A percentile compares a stretch with the other conserved stretches of the same genome.
phyloP scores from a whole-genome alignment of 30 jellyfish, hydroid and myxozoan genomes.

The Turritopsis rubra region DNA sequence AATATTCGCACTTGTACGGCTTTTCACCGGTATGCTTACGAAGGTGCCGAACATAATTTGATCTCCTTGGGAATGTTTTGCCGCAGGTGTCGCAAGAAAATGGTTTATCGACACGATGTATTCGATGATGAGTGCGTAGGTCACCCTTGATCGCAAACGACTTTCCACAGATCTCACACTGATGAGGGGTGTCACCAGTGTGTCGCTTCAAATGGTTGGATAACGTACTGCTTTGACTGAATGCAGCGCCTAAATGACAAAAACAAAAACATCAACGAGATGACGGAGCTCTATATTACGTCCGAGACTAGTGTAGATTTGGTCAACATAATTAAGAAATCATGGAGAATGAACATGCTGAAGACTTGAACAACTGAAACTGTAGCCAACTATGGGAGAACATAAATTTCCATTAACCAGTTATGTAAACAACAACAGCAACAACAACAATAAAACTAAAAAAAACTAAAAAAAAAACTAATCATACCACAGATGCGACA shows the following conservation, averaged over 20 bases:
- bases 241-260: slow-evolving; percentile 21
- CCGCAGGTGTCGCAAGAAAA: slow-evolving; percentile 27
- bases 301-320: no score
- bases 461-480: background rate
- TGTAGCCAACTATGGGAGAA: no score
- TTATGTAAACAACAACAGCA: background rate
- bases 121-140: slow-evolving; percentile 23
- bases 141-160: slow-evolving; percentile 35
- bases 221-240: slow-evolving; percentile 17
- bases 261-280: background rate
- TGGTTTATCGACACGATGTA: slow-evolving; percentile 4
- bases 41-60: slow-evolving; percentile 15
- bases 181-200: slow-evolving; percentile 25
- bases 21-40: slow-evolving; percentile 40
- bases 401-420: no score
- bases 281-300: background rate
- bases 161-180: slow-evolving; percentile 22
- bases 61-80: slow-evolving; percentile 25
- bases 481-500: slow-evolving; percentile 15
- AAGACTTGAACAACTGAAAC: no score
- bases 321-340: no score
- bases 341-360: no score
- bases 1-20: slow-evolving; percentile 27
- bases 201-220: slow-evolving; percentile 13
- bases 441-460: background rate